Evolutionary conservation across 2,888 invertebrate genomes (phyloP).

Genomic region (Coleophora flavipennella): DNA sequence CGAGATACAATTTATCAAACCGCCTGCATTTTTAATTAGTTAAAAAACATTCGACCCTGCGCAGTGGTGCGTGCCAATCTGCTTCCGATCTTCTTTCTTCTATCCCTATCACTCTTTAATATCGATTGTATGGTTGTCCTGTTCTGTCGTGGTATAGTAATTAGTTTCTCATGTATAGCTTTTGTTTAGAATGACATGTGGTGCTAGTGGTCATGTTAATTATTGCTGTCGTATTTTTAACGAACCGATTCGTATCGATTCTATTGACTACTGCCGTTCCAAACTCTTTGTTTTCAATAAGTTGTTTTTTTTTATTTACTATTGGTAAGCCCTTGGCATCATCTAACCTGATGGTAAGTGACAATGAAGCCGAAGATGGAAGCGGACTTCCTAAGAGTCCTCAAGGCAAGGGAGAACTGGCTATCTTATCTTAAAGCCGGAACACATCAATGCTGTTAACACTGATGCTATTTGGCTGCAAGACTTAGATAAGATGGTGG

Average conservation of each 20-base stretch:
- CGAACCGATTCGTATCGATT: slow-evolving; percentile 43
- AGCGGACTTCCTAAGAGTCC: no score
- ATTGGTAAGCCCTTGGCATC: no score
- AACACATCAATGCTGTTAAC: no score
- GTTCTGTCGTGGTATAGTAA: slow-evolving; percentile 39
- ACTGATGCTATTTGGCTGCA: no score
- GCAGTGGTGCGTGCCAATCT: slow-evolving; percentile 65
- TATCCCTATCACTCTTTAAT: slow-evolving; percentile 26
- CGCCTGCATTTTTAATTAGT: slow-evolving; percentile 65
- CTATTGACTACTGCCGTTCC: no score
- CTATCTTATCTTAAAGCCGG: no score
- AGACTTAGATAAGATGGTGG: no score
- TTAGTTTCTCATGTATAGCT: slow-evolving; percentile 65
- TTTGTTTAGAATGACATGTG: slow-evolving; percentile 69
- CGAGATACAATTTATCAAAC: slow-evolving; percentile 53
- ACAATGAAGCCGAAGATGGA: no score
- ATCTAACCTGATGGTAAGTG: no score
- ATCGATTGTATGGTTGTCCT: slow-evolving; percentile 21
- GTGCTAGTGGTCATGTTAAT: slow-evolving; percentile 41
- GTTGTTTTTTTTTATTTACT: no score
- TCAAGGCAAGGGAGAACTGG: no score
- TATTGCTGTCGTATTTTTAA: slow-evolving; percentile 40
- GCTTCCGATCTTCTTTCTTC: slow-evolving; percentile 53
- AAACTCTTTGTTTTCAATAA: no score
- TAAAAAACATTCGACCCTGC: slow-evolving; percentile 56